These are phyloP conservation scores for Apus apus DNA, from an alignment of 2,113 vertebrate genomes.

Conservation along the genomic window DNA sequence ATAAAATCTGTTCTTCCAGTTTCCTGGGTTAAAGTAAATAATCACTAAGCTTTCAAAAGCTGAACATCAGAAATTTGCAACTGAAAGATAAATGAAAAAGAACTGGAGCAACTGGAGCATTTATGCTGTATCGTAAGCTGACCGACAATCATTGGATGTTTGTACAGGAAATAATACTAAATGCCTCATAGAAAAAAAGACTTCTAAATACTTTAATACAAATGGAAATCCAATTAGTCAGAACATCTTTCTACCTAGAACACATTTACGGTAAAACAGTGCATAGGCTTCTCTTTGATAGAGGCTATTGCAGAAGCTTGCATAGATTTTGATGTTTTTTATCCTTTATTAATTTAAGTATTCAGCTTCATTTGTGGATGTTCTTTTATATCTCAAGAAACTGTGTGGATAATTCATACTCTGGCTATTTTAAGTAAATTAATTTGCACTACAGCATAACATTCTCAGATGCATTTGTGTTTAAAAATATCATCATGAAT, in stretches of 20 bases:
- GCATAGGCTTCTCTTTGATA: background rate
- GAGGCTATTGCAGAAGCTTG: background rate
- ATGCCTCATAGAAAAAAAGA: background rate
- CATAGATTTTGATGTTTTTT: background rate
- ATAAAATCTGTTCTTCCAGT: background rate
- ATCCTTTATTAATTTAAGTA: background rate
- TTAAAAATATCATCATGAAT: background rate
- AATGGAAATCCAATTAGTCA: background rate
- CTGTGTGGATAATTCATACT: background rate
- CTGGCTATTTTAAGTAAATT: background rate
- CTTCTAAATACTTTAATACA: background rate
- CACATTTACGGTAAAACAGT: background rate
- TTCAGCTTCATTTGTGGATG: background rate
- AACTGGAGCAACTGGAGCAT: rapidly evolving
- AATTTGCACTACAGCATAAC: background rate
- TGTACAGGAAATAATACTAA: background rate
- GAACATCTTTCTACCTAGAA: background rate
- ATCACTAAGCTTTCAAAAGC: background rate
- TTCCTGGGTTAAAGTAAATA: background rate
- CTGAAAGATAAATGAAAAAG: background rate
- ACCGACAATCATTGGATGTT: background rate
- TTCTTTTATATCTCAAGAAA: background rate
- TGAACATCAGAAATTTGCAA: background rate
- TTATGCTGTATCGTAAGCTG: background rate
- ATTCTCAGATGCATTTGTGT: background rate